Base-by-base conservation (phyloP, 2,113 vertebrate genomes). In the Mormyrus lacerda region DNA sequence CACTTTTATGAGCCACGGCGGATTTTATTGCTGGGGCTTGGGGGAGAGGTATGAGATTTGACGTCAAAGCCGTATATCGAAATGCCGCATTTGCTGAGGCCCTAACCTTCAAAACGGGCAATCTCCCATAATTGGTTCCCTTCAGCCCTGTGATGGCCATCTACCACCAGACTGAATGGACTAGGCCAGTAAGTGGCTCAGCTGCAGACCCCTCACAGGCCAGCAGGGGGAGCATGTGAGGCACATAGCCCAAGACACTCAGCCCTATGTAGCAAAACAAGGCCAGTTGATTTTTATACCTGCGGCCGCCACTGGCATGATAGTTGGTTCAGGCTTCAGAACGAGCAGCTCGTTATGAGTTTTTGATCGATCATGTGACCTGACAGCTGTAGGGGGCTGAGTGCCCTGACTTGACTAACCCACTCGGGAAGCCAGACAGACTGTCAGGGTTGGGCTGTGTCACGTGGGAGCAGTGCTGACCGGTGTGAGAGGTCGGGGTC, bases 401-500 rank as follows among this genome's bases (percentile, higher is more conserved):
- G 45, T 4, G 84, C 27, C 85, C 35, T 39, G 3, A 31, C n/a
- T 51, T 27, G 4, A n/a, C 85, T 53, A 51, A 86, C n/a, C 47
- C 15, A 86, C 85, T 35, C 45, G 47, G 44, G 45, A n/a, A 47
- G 19, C n/a, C 69, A 5, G 83, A 42, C 13, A 3, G 73, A 44
- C 45, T 48, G 42, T 27, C 44, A 44, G 6, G 65, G 7, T 86
- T 31, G 35, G 5, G 45, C 8, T 13, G 48, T 5, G 27, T 17
- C 1, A 27, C 4, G 27, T 0, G 45, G 47, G 39, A 0, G 24
- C 3, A 1, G 19, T 24, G 11, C 89, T 58, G 10, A 98, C 97
- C 97, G 88, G 97, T 97, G 95, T 98, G 98, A 91, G 98, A 98
- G 91, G 97, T 96, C 93, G 97, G 97, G 48, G 98, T 98, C 88